Evolutionary conservation across 53 echinoderm and acorn worm genomes (phyloP), one percentile per base, ranked within the genome.

Genomic region (Holothuria leucospilota): DNA sequence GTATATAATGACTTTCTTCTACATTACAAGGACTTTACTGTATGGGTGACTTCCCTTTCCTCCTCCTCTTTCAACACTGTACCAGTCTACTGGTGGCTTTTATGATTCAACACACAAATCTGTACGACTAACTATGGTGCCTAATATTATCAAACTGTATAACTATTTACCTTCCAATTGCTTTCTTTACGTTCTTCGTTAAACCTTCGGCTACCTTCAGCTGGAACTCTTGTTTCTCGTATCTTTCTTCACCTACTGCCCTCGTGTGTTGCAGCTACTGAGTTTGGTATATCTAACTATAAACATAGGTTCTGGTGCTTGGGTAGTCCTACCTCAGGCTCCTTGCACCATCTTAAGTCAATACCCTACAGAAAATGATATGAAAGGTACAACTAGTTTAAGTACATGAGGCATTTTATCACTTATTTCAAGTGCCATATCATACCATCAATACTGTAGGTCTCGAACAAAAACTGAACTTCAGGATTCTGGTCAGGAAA

Each of bases 241-340:
- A 96, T 64, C 96, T 86, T 78, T 96, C 96, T 16, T 87, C 91
- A 53, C 96, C 96, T 88, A 96, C 51, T 90, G 82, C 5, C 75
- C 93, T 56, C 96, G 87, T 28, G 7, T 7, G 80, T 91, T 4
- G 85, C 83, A 8, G 91, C 93, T 46, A 89, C 96, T 21, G 92
- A 82, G 16, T 72, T 64, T 3, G 87, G 88, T 42, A 93, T 52
- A n/a, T 94, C 75, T 39, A 96, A 82, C 59, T 66, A 96, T n/a
- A 96, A 59, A 16, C 94, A 90, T 0, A 96, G 87, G 63, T 40
- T 96, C 96, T 68, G 96, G 96, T 27, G 40, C 4, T 91, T 87
- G 29, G 96, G 96, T 10, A 96, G 78, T 20, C 96, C 96, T 8
- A 90, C 83, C 66, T 96, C 96, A 4, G 94, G 86, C 49, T 87